These are phyloP conservation scores for Cotesia glomerata DNA, from an alignment of 1,140 invertebrate genomes.

Conservation along the genomic window DNA sequence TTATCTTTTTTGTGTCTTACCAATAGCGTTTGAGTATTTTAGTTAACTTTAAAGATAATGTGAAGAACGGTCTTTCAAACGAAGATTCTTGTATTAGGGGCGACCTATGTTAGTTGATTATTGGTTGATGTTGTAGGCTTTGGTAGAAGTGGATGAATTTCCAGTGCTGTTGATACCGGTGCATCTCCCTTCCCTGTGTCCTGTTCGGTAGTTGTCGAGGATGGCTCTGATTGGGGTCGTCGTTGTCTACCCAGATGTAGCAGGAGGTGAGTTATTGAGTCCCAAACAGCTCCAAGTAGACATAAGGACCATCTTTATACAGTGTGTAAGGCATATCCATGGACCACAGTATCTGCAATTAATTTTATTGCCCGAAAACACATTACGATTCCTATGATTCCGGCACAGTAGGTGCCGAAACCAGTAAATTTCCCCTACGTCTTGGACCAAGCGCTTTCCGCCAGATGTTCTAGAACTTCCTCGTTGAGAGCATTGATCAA, in stretches of 20 bases:
- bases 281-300: constrained; percentile 26
- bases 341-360: constrained; percentile 15
- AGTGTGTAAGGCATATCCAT: constrained; percentile 24
- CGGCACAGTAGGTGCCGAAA: constrained; percentile 26
- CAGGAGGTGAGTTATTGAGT: constrained; percentile 25
- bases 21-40: no score
- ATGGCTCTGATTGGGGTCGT: not conserved
- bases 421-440: constrained; percentile 22
- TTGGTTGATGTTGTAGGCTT: no score
- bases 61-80: no score
- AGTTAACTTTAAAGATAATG: no score
- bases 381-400: constrained; percentile 30
- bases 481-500: not conserved
- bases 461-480: not conserved
- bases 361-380: constrained; percentile 11
- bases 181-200: no score
- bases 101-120: no score
- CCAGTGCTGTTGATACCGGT: no score
- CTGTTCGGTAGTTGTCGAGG: not conserved
- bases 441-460: constrained; percentile 17
- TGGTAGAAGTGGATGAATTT: no score
- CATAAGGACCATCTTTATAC: constrained; percentile 31
- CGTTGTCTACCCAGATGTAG: not conserved
- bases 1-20: no score
- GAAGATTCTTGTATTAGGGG: no score